These are phyloP conservation scores for Heterotis niloticus DNA, from an alignment of 2,113 vertebrate genomes.

Conservation along the genomic window DNA sequence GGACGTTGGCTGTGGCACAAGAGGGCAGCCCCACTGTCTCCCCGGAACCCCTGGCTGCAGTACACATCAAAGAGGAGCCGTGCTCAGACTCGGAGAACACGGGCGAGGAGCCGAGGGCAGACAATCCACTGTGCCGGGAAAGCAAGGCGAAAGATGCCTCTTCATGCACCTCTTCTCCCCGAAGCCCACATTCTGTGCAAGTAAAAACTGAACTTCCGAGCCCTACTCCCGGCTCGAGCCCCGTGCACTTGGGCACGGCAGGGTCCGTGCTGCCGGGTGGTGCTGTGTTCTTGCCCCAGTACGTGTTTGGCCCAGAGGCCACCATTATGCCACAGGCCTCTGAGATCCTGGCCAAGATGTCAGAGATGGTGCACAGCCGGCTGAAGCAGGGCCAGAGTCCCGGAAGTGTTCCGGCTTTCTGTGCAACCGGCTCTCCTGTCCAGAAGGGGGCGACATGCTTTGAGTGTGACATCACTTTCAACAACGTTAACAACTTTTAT, in stretches of 20 bases:
- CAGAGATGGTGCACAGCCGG: slow-evolving; percentile 91
- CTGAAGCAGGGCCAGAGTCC: slow-evolving; percentile 78
- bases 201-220: slow-evolving; percentile 83
- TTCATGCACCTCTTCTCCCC: slow-evolving; percentile 65
- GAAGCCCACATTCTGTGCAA: slow-evolving; percentile 58
- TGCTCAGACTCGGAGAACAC: slow-evolving; percentile 60
- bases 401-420: slow-evolving; percentile 50
- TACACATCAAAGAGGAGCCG: slow-evolving; percentile 78
- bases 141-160: slow-evolving; percentile 44
- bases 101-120: slow-evolving; percentile 4
- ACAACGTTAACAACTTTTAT: slow-evolving; percentile 96
- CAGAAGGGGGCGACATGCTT: slow-evolving; percentile 91
- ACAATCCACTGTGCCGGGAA: background rate
- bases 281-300: slow-evolving; percentile 79
- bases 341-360: slow-evolving; percentile 96
- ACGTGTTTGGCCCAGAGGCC: slow-evolving; percentile 77
- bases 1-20: slow-evolving; percentile 57
- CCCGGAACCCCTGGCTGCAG: slow-evolving; percentile 16
- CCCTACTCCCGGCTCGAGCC: slow-evolving; percentile 85
- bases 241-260: slow-evolving; percentile 66
- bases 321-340: slow-evolving; percentile 85
- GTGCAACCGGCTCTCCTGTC: slow-evolving; percentile 49
- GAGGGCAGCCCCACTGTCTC: slow-evolving; percentile 48
- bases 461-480: slow-evolving; percentile 95
- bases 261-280: slow-evolving; percentile 65